A percentile compares a stretch with the other conserved stretches of the same genome.
phyloP scores from a whole-genome alignment of 2,888 invertebrate genomes.

The Drosophila lutescens region DNA sequence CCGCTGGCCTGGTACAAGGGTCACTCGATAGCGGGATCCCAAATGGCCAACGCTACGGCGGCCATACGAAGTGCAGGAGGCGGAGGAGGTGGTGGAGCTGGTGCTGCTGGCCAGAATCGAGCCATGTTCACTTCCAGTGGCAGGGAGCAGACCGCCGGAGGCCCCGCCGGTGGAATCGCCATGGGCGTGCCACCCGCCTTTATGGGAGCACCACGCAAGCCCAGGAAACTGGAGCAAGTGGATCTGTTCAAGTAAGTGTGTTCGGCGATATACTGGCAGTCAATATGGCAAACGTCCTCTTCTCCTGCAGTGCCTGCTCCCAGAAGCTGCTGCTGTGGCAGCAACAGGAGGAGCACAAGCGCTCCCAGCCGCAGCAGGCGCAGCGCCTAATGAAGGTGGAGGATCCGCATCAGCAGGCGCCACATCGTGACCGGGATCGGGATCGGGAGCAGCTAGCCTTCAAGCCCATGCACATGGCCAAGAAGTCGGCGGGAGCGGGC shows the following conservation, averaged over 20 bases:
- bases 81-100: slow-evolving; percentile 3
- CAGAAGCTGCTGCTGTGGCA: slow-evolving; percentile 86
- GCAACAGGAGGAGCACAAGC: slow-evolving; percentile 62
- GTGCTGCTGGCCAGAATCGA: slow-evolving; percentile 7
- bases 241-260: slow-evolving; percentile 62
- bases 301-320: slow-evolving; percentile 86
- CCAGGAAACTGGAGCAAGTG: slow-evolving; percentile 62
- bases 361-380: slow-evolving; percentile 32
- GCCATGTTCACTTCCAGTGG: slow-evolving; percentile 9
- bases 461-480: slow-evolving; percentile 32
- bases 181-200: slow-evolving; percentile 43
- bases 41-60: slow-evolving; percentile 25
- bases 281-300: background rate
- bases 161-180: slow-evolving; percentile 7
- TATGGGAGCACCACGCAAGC: slow-evolving; percentile 49
- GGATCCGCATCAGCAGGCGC: slow-evolving; percentile 30
- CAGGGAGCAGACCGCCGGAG: slow-evolving; percentile 46
- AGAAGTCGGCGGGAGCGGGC: slow-evolving; percentile 10
- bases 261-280: background rate
- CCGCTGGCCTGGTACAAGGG: slow-evolving; percentile 90
- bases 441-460: slow-evolving; percentile 24
- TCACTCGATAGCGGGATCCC: slow-evolving; percentile 41
- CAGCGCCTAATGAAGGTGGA: slow-evolving; percentile 53
- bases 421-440: slow-evolving; percentile 1
- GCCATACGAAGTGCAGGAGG: slow-evolving; percentile 83